Percentiles rank a stretch among this genome's conserved stretches.
phyloP scores from a whole-genome alignment of 2,113 vertebrate genomes.

The Rhynchomys soricoides region DNA sequence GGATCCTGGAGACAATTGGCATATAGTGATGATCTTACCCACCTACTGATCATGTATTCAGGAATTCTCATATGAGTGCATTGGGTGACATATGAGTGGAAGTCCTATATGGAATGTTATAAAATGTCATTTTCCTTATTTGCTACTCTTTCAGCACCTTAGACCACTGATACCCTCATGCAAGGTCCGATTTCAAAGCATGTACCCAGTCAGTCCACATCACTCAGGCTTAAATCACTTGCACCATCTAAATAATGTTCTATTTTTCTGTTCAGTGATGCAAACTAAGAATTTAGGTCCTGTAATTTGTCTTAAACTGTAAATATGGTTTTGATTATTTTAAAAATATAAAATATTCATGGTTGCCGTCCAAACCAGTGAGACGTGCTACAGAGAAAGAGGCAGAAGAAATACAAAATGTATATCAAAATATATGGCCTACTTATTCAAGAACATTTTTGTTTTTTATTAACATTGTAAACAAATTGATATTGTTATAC shows the following conservation, averaged over 20 bases:
- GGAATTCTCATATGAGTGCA: not conserved
- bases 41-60: no score
- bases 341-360: not conserved
- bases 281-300: not conserved
- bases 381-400: not conserved
- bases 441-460: not conserved
- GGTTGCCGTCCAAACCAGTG: rapidly evolving
- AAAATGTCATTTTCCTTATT: not conserved
- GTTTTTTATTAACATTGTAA: not conserved
- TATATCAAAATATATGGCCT: not conserved
- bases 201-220: not conserved
- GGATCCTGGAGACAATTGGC: not conserved
- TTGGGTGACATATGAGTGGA: not conserved
- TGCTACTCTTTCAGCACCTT: not conserved
- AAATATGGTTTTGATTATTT: not conserved
- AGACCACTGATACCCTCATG: not conserved
- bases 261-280: not conserved
- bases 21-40: not conserved
- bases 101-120: no score
- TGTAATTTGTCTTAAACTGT: not conserved
- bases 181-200: not conserved
- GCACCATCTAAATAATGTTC: not conserved
- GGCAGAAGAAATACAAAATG: not conserved
- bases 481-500: not conserved
- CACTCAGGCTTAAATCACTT: not conserved